phyloP scores from a whole-genome alignment of 2,113 vertebrate genomes.

The Tupaia tana region DNA sequence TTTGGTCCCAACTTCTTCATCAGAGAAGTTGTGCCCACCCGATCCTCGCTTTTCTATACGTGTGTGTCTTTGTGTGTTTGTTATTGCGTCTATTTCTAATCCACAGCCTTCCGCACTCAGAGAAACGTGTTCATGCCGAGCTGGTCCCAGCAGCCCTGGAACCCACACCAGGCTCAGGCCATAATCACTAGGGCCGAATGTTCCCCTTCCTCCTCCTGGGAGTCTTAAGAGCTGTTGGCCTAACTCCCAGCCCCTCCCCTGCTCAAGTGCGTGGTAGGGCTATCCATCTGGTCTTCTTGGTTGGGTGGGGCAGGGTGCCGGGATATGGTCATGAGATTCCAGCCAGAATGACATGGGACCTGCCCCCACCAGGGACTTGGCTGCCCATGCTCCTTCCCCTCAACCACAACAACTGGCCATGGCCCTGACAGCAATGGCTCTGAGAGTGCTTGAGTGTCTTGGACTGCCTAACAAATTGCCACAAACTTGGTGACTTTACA shows the following conservation, averaged over 20 bases:
- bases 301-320: neutral
- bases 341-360: neutral
- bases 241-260: neutral
- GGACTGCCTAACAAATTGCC: neutral
- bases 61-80: no score
- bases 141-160: no score
- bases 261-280: accelerated
- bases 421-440: no score
- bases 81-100: no score
- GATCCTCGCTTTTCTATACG: no score
- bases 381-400: neutral
- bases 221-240: neutral
- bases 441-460: neutral
- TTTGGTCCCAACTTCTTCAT: no score
- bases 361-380: neutral
- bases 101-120: no score
- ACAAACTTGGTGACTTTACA: neutral
- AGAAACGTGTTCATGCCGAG: no score
- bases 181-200: neutral
- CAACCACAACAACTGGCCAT: neutral
- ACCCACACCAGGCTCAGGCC: neutral
- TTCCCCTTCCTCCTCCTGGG: neutral
- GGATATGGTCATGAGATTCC: neutral
- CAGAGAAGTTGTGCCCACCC: no score
- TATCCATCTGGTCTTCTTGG: neutral